Base-by-base conservation (phyloP, 2,888 invertebrate genomes). In the Lysandra bellargus region DNA sequence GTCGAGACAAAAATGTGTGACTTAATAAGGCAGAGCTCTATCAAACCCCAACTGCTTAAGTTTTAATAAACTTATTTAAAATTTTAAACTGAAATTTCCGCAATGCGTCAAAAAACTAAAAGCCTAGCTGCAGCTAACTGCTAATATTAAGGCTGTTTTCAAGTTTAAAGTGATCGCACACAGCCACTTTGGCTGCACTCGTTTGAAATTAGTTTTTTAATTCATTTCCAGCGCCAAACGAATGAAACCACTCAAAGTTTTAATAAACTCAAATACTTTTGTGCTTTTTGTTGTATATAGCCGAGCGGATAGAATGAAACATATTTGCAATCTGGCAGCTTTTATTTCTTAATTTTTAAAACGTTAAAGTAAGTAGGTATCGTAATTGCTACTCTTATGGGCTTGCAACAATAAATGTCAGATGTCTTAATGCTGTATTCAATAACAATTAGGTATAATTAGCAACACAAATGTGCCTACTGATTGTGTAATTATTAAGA, bases 131-230 rank as follows among this genome's bases (percentile, higher is more conserved):
- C 49, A 33, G 30, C 53, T 76, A 12, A 12, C 53, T 44, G 76
- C 49, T 53, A 53, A 53, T 76, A 57, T 76, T 33, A 33, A 17
- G 76, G 53, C 53, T 75, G 75, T 78, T 81, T 78, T 79, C 76
- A 76, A 79, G 80, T 80, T 81, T 80, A 79, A 81, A 82, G 81
- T 81, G 81, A 82, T 81, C 81, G 80, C 79, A 75, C 76, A 57
- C 57, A 76, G 76, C 57, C 76, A 76, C 76, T 76, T 57, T 57
- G 23, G 33, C 49, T 78, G 69, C 73, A 77, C 64, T 30, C n/a
- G 60, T 74, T 23, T 78, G 72, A 72, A 49, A 72, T 78, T 76
- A 53, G 76, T 76, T 53, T 76, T 76, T 76, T 76, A 76, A 76
- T 76, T 33, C 76, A 57, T 57, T 57, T 76, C 76, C 53, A 53